Conservation (phyloP, 1,140 invertebrate species). For the Leptoteleia sp. region DNA sequence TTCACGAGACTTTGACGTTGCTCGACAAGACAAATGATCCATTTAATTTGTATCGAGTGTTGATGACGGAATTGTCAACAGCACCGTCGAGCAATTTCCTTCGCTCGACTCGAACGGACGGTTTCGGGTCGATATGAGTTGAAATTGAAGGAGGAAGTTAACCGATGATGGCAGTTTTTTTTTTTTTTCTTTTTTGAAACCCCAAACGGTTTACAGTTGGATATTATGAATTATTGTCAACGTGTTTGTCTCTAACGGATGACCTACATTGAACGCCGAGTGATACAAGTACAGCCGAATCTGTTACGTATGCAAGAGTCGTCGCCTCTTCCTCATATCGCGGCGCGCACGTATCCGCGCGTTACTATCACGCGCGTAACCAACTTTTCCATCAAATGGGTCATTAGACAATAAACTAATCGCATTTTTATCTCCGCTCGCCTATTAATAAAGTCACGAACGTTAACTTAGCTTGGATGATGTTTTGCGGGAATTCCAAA, state of each 20-base stretch:
- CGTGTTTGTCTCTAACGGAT: slow-evolving; percentile 70
- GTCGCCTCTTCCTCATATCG: slow-evolving; percentile 68
- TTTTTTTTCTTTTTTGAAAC: too few species aligned
- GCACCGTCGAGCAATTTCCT: too few species aligned
- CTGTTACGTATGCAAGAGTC: slow-evolving; percentile 71
- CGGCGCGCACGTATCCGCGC: slow-evolving; percentile 48
- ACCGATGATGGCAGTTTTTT: too few species aligned
- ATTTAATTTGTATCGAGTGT: neutral
- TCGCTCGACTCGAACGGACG: too few species aligned
- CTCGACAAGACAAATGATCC: neutral
- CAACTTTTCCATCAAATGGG: slow-evolving; percentile 60
- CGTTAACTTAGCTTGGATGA: neutral
- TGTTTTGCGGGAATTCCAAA: too few species aligned
- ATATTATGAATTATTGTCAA: slow-evolving; percentile 63
- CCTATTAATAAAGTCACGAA: slow-evolving; percentile 29
- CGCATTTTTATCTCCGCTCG: slow-evolving; percentile 48
- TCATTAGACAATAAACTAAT: slow-evolving; percentile 62
- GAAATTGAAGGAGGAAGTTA: too few species aligned
- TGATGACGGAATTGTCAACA: too few species aligned
- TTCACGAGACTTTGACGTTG: neutral
- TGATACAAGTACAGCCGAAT: slow-evolving; percentile 66
- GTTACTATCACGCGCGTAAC: slow-evolving; percentile 46
- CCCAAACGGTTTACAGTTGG: slow-evolving; percentile 55
- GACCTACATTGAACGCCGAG: slow-evolving; percentile 69
- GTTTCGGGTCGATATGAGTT: too few species aligned